These are phyloP conservation scores for Drosophila pachea DNA, from an alignment of 1,140 invertebrate species.

Conservation along the genomic window DNA sequence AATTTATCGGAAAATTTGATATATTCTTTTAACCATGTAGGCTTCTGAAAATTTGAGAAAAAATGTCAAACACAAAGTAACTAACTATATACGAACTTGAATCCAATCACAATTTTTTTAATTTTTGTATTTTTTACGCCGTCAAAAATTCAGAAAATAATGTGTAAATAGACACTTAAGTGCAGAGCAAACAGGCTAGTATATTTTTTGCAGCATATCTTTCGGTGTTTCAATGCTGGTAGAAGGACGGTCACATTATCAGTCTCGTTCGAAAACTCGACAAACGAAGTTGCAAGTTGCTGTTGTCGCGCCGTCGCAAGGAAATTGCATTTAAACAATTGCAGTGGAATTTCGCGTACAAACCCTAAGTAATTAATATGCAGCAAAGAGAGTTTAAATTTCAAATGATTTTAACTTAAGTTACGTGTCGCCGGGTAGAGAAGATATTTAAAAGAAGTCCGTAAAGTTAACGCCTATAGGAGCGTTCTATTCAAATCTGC, in stretches of 20 bases:
- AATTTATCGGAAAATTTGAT: neutral
- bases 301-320: conserved; percentile 52
- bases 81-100: neutral
- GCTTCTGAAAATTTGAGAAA: neutral
- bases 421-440: conserved; percentile 2
- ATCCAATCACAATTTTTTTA: neutral
- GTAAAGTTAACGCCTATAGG: conserved; percentile 55
- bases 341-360: conserved; percentile 45
- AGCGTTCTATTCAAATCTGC: conserved; percentile 64
- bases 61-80: neutral
- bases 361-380: conserved; percentile 21
- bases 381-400: neutral
- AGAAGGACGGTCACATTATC: conserved; percentile 24
- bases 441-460: conserved; percentile 16
- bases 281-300: conserved; percentile 28
- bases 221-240: conserved; percentile 22
- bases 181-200: conserved; percentile 7
- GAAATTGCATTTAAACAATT: conserved; percentile 62
- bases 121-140: neutral
- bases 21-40: neutral
- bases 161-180: conserved; percentile 4
- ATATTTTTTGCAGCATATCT: conserved; percentile 23
- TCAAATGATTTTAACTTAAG: neutral
- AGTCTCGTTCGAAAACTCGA: conserved; percentile 46
- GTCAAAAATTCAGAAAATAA: conserved; percentile 3